Evolutionary conservation across 2,888 invertebrate genomes (phyloP), one percentile per base, ranked within the genome.

Genomic region (Argynnis bischoffii): DNA sequence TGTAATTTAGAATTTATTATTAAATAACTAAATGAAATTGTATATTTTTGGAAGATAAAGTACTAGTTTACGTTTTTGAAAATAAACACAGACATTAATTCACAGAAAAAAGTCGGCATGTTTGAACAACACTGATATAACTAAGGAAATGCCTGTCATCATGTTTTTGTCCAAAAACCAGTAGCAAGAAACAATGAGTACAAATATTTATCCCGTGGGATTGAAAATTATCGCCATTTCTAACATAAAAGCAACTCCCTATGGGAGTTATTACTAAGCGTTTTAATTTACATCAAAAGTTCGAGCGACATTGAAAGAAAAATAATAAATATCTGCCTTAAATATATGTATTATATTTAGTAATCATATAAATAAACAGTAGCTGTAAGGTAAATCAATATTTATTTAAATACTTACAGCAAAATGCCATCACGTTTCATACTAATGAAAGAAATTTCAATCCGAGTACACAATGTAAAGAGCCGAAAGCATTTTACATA

Each of bases 401-500:
- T 61, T 61, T 61, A 61, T 50, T 51, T 61, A 61, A 61, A 51
- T 61, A 61, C 61, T 41, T 31, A 61, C 51, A 31, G 35, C 18
- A 51, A 55, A 66, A 55, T 48, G 48, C 35, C 54, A 31, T 55
- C 60, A 60, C 66, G 66, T 66, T 60, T 53, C n/a, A 14, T 59
- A 54, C 47, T 16, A 65, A 59, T 35, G 64, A 57, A 65, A 57
- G 16, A 47, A 47, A 55, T 55, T 55, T 41, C 50, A 64, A 51
- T 15, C 50, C 13, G 35, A 55, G 41, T 16, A 26, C 46, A 70
- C 55, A 71, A 68, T 41, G 64, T 66, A 72, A 67, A 71, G 74
- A 71, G 48, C 35, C 26, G 56, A 71, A 66, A 57, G 63, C 75
- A 74, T 78, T 79, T 73, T 77, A 77, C 77, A 80, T 84, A 87